Conservation (phyloP, 2,888 invertebrate genomes). For the Andrena minutula region DNA sequence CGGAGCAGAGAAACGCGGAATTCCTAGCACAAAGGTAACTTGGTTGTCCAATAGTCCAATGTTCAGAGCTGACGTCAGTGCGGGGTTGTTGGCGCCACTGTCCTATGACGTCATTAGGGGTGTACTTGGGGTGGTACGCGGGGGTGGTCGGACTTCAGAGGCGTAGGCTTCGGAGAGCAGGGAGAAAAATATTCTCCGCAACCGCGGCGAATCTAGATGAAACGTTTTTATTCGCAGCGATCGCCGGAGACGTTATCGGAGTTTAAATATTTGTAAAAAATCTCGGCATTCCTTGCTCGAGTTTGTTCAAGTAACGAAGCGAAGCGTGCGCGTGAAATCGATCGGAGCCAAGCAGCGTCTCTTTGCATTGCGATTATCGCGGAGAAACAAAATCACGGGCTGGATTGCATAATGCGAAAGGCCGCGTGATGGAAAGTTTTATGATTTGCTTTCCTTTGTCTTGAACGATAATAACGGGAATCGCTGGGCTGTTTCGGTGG, state of each 20-base stretch:
- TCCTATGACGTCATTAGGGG: conserved; percentile 79
- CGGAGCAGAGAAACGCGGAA: conserved; percentile 5
- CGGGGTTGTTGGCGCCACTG: conserved; percentile 76
- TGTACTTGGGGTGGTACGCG: conserved; percentile 56
- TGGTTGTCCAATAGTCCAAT: conserved; percentile 42
- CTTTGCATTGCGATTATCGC: background rate
- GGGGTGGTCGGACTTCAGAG: conserved; percentile 57
- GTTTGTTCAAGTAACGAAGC: background rate
- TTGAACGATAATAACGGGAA: background rate
- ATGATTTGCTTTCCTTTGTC: background rate
- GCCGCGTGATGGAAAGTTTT: background rate
- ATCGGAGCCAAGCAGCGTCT: background rate
- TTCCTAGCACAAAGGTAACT: conserved; percentile 38
- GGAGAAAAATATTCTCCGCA: conserved; percentile 58
- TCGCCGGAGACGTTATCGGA: background rate
- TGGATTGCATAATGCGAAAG: background rate
- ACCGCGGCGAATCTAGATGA: conserved; percentile 1
- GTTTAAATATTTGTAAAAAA: background rate
- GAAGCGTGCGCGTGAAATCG: background rate
- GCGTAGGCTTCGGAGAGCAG: conserved; percentile 63
- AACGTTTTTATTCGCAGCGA: conserved; percentile 16
- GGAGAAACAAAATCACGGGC: background rate
- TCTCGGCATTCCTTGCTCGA: background rate
- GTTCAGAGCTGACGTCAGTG: conserved; percentile 75
- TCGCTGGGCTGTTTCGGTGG: background rate